Evolutionary conservation across 2,888 invertebrate species (phyloP), one percentile per base, ranked within the genome.

Genomic region (Sphaerophoria taeniata): DNA sequence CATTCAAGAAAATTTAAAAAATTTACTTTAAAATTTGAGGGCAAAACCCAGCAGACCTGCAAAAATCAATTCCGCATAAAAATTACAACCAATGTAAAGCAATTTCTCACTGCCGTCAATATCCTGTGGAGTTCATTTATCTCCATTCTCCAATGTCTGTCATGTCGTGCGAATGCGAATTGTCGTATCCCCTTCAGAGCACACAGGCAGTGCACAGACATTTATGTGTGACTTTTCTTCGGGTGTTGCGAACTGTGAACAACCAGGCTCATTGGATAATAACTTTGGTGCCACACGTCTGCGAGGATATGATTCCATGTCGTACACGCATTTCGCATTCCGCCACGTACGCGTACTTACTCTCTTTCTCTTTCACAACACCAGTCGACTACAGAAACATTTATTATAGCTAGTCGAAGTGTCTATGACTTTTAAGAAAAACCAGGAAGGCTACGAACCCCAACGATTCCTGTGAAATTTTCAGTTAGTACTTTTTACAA

Each of bases 221-320:
- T 5, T 31, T 14, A 4, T 47, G 33, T 63, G 12, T 24, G 49
- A 47, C 36, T 24, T 51, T 11, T 63, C 36, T 36, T 14, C 9
- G 47, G 47, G 33, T 11, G 43, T 45, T 74, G 36, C 7, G 16
- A 24, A 16, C 6, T 6, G 5, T 6, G 58, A 60, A 34, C 69
- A 55, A 24, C 60, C 56, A 75, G 80, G 69, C 80, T 85, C 85
- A 81, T 81, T 85, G 85, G 81, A 85, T 85, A 81, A 85, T 85
- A 85, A 85, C 81, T 85, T 85, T 70, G 81, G 81, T 85, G 85
- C 80, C 85, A 81, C 85, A 85, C 63, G 81, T 84, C 76, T 70
- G 65, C 65, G 76, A 76, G 81, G 85, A 85, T 85, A 85, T 85
- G 85, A 85, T 85, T 85, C 81, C 85, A 77, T 80, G 81, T 85